Percentiles rank a stretch among this genome's conserved stretches.
These are phyloP conservation scores for Albula glossodonta DNA, from an alignment of 2,113 vertebrate species.

Conservation along the genomic window DNA sequence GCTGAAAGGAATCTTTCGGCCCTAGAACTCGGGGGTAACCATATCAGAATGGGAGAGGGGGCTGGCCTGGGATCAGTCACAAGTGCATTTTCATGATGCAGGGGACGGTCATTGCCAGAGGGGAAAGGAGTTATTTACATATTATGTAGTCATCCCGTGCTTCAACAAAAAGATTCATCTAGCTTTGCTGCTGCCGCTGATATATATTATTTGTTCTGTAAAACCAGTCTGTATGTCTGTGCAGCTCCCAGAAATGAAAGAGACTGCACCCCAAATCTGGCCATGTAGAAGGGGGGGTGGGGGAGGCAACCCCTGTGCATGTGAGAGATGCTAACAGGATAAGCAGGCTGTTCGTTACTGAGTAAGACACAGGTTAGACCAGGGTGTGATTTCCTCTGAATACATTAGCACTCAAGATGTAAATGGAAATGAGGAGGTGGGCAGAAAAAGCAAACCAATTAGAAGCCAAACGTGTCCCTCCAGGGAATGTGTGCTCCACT, in stretches of 20 bases:
- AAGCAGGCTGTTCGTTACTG: slow-evolving; percentile 40
- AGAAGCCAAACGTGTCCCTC: slow-evolving; percentile 65
- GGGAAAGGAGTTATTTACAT: not conserved
- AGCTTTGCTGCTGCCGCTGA: not conserved
- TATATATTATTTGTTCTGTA: not conserved
- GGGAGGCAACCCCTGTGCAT: not conserved
- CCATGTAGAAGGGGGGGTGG: not conserved
- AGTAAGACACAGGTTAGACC: slow-evolving; percentile 30
- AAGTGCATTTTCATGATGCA: not conserved
- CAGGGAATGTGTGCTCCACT: slow-evolving; percentile 62
- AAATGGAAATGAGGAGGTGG: slow-evolving; percentile 33
- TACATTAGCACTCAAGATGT: slow-evolving; percentile 35
- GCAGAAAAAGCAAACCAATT: slow-evolving; percentile 68
- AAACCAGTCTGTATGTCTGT: not conserved
- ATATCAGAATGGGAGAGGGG: not conserved
- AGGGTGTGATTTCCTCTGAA: slow-evolving; percentile 35
- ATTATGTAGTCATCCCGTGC: not conserved
- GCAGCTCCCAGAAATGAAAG: not conserved
- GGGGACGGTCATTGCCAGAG: not conserved
- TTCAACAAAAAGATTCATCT: not conserved
- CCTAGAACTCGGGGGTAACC: not conserved
- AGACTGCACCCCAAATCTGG: slow-evolving; percentile 9
- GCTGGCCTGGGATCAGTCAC: not conserved
- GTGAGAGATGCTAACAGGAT: slow-evolving; percentile 31
- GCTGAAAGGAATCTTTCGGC: not conserved